Percentiles rank a stretch among this genome's conserved stretches.
Conservation (phyloP, 1,140 invertebrate species). For the Sycophaga agraensis region DNA sequence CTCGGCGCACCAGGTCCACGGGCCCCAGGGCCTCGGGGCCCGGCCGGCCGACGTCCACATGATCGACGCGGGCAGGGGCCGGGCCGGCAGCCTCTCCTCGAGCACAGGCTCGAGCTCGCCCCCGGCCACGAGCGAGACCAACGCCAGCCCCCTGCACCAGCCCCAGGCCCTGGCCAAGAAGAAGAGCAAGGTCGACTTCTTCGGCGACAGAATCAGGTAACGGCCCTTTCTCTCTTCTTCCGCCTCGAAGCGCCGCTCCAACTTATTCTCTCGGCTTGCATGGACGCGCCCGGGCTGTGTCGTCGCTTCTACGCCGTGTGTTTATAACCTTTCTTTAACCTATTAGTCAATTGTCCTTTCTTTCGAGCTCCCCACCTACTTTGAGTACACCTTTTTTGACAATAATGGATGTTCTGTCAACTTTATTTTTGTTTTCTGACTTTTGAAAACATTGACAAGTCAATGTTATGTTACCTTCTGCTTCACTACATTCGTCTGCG, state of each 20-base stretch:
- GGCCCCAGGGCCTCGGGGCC: slow-evolving; percentile 64
- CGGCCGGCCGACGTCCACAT: slow-evolving; percentile 56
- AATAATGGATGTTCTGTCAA: no score
- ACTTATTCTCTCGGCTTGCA: background rate
- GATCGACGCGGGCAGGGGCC: slow-evolving; percentile 54
- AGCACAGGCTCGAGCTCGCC: slow-evolving; percentile 69
- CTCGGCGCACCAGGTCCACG: slow-evolving; percentile 26
- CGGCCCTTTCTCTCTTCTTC: background rate
- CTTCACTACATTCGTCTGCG: no score
- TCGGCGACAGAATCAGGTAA: slow-evolving; percentile 78
- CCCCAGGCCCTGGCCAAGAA: slow-evolving; percentile 66
- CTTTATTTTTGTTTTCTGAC: no score
- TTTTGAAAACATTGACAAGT: no score
- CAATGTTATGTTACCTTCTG: no score
- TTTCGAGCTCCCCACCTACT: no score
- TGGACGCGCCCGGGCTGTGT: no score
- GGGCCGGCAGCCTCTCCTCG: slow-evolving; percentile 68
- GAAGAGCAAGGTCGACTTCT: slow-evolving; percentile 77
- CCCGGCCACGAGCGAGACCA: slow-evolving; percentile 70
- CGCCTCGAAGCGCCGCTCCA: background rate
- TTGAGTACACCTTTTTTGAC: no score
- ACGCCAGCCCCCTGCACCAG: slow-evolving; percentile 65
- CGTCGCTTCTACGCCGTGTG: no score
- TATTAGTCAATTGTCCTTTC: no score
- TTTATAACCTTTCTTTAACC: no score